Base-by-base conservation (phyloP, 2,113 vertebrate genomes). In the Pterocles burchelli region DNA sequence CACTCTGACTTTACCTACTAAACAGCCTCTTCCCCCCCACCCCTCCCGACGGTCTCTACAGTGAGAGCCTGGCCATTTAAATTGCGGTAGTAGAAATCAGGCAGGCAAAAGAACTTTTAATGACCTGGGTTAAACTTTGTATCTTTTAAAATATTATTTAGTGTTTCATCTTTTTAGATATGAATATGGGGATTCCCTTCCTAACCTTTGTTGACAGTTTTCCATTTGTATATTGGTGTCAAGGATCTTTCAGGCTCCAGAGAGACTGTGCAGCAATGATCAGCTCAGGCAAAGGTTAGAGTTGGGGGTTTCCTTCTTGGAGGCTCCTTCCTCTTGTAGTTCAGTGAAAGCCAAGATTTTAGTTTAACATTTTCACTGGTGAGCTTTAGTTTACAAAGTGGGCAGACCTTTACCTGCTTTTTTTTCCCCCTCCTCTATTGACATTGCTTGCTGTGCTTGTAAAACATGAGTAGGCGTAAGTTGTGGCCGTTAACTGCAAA, bases 211-310 rank as follows among this genome's bases (percentile, higher is more conserved):
- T 14, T 82, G 57, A 21, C 20, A 20, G n/a, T 5, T 76, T 77
- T 61, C 36, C n/a, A 70, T 17, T n/a, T 4, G 11, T 20, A 1
- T 7, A 0, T 4, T 17, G 36, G 41, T 62, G 31, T 31, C 36
- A 26, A 49, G 17, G 45, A 16, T 8, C 13, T 29, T 62, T 31
- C 21, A 5, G 2, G 15, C 18, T 31, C 41, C 21, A 24, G 34
- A 41, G 52, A 15, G 9, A 8, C 19, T 0, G 0, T 24, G 41
- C 14, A 34, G 33, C 31, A 45, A 14, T 3, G 5, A 13, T 54
- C n/a, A 71, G 25, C 34, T 83, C 33, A 8, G 41, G 17, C 29
- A 9, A 41, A 48, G 28, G 49, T 20, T 33, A 6, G 45, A 52
- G 9, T 13, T 34, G 17, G 29, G 14, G 8, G 3, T 4, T 66